phyloP scores from a whole-genome alignment of 2,113 vertebrate genomes.

The Microcebus murinus region DNA sequence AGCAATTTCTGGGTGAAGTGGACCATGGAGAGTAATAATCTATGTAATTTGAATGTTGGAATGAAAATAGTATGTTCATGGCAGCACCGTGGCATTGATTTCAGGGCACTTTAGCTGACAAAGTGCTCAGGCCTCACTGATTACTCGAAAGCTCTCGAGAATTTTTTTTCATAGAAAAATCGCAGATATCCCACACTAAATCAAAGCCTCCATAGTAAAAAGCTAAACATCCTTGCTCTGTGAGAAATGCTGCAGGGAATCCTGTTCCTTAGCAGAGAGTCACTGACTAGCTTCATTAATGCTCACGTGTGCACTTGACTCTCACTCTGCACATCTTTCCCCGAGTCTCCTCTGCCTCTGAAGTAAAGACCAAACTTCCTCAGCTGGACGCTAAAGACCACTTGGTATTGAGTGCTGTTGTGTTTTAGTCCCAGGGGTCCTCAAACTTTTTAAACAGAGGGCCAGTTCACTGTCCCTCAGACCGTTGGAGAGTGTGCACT shows the following conservation, averaged over 20 bases:
- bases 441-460: too few relatives aligned
- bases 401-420: not conserved
- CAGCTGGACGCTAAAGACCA: not conserved
- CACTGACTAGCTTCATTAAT: not conserved
- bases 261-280: not conserved
- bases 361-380: not conserved
- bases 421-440: not conserved
- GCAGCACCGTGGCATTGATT: constrained; percentile 10
- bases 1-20: constrained; percentile 19
- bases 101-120: constrained; percentile 28
- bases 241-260: not conserved
- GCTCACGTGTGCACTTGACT: not conserved
- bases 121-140: constrained; percentile 43
- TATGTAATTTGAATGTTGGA: constrained; percentile 34
- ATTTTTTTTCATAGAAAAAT: constrained; percentile 8
- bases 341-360: not conserved
- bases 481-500: too few relatives aligned
- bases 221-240: not conserved
- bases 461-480: too few relatives aligned
- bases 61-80: constrained; percentile 3
- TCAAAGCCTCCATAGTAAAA: not conserved
- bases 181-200: not conserved
- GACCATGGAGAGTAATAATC: not conserved
- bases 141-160: constrained; percentile 48
- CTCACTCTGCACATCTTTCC: not conserved